Evolutionary conservation across 2,797 vertebrate species (phyloP).

Genomic region (Gastrophryne carolinensis): DNA sequence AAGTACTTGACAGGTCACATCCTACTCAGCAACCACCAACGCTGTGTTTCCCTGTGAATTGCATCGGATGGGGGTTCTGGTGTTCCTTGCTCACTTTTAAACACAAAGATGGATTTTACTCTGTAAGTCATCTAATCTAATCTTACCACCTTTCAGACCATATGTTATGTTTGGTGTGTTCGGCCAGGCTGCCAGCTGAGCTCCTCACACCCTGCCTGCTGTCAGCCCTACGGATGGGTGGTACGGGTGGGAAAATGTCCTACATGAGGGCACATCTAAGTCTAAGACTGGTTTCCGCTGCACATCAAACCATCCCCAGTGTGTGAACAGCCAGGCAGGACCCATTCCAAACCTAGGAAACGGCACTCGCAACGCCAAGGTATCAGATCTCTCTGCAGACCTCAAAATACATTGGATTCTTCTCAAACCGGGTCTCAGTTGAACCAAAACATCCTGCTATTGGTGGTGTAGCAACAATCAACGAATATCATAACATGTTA

Average conservation of each 20-base stretch:
- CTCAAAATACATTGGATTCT: no score
- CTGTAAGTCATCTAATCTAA: neutral
- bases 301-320: neutral
- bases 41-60: conserved; percentile 5
- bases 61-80: neutral
- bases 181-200: neutral
- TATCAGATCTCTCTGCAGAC: no score
- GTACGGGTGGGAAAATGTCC: neutral
- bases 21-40: conserved; percentile 37
- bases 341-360: no score
- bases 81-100: conserved; percentile 9
- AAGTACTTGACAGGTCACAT: conserved; percentile 48
- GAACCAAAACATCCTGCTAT: no score
- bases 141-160: neutral
- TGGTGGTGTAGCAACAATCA: no score
- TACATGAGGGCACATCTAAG: neutral
- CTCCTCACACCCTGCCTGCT: neutral
- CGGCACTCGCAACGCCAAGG: no score
- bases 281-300: neutral
- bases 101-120: neutral
- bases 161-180: neutral
- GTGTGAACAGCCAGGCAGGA: neutral
- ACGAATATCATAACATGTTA: no score
- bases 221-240: neutral
- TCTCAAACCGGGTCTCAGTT: no score